Conservation (phyloP, 2,113 vertebrate species). For the Microtus richardsoni region DNA sequence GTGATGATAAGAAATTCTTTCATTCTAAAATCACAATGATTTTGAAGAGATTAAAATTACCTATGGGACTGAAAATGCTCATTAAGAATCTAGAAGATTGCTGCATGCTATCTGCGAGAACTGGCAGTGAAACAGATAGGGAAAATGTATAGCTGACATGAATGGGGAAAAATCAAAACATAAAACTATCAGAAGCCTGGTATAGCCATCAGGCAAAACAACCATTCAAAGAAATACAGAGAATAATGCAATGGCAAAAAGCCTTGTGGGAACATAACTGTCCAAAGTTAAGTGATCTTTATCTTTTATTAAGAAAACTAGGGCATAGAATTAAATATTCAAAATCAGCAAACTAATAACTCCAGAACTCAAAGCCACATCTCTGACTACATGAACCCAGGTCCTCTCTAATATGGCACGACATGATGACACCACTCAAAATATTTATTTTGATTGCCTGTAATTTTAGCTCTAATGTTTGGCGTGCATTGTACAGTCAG, state of each 20-base stretch:
- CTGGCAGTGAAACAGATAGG: not conserved
- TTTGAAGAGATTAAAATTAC: not conserved
- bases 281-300: not conserved
- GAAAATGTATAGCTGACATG: not conserved
- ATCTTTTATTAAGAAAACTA: constrained; percentile 7
- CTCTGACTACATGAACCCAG: not conserved
- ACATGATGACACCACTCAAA: not conserved
- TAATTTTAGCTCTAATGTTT: not conserved
- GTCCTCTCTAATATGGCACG: not conserved
- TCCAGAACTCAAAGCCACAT: not conserved
- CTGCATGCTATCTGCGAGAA: not conserved
- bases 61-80: not conserved
- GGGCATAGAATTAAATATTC: not conserved
- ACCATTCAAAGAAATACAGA: not conserved
- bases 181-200: not conserved
- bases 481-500: not conserved
- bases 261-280: not conserved
- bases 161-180: not conserved
- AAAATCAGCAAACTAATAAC: constrained; percentile 2
- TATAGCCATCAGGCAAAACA: not conserved
- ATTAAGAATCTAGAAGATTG: not conserved
- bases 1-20: not conserved
- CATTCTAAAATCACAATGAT: not conserved
- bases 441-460: constrained; percentile 15
- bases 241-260: not conserved